Evolutionary conservation across 2,113 vertebrate species (phyloP).

Genomic region (Myrmophylax atrothorax): DNA sequence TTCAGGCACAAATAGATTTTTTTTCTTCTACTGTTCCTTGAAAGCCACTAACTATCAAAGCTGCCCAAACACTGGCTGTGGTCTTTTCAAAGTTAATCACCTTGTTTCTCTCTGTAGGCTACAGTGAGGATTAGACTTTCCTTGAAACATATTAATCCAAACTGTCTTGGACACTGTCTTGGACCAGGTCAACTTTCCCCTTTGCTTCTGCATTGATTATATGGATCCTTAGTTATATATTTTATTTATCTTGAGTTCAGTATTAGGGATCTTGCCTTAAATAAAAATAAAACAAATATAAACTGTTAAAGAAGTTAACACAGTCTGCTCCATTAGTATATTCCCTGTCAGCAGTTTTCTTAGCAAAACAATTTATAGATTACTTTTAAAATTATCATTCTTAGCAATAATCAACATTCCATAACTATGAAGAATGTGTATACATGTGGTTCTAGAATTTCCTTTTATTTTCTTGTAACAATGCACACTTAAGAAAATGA

Average conservation of each 20-base stretch:
- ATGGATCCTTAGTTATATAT: not conserved
- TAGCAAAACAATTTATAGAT: not conserved
- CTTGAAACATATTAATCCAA: not conserved
- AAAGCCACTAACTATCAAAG: not conserved
- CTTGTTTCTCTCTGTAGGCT: not conserved
- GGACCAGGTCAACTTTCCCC: not conserved
- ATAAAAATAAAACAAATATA: not conserved
- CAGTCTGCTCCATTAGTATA: not conserved
- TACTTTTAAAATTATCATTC: not conserved
- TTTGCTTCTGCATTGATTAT: not conserved
- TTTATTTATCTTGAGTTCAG: not conserved
- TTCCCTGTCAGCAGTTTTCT: not conserved
- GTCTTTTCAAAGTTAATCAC: not conserved
- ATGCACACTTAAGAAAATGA: not conserved
- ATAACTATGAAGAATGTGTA: not conserved
- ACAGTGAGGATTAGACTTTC: not conserved
- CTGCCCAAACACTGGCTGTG: not conserved
- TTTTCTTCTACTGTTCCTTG: not conserved
- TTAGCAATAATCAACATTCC: not conserved
- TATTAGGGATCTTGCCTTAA: not conserved
- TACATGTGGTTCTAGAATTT: not conserved
- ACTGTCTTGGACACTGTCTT: not conserved
- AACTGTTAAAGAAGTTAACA: not conserved
- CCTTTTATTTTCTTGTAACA: not conserved
- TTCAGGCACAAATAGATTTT: not conserved